Evolutionary conservation across 53 echinoderm and acorn worm species (phyloP).

Genomic region (Arbacia lixula): DNA sequence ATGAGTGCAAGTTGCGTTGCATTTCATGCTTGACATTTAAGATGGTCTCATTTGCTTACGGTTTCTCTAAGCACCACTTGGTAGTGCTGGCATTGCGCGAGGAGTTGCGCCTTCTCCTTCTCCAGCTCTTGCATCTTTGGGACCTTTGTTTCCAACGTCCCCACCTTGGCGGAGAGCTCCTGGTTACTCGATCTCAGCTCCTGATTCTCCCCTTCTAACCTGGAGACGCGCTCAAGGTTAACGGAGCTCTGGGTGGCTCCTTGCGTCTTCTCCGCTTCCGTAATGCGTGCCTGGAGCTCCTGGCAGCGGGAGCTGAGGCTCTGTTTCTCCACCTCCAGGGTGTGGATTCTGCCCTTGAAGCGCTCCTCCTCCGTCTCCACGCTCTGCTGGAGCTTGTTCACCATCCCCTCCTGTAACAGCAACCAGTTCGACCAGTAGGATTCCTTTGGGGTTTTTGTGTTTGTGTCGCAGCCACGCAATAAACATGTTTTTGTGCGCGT

Average conservation of each 20-base stretch:
- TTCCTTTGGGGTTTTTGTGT: slow-evolving; percentile 42
- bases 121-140: slow-evolving; percentile 61
- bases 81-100: slow-evolving; percentile 91
- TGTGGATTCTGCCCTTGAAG: slow-evolving; percentile 24
- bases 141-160: neutral
- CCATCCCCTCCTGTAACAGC: slow-evolving; percentile 85
- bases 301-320: neutral
- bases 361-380: slow-evolving; percentile 93
- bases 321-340: slow-evolving; percentile 49
- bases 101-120: slow-evolving; percentile 78
- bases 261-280: too few relatives aligned
- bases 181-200: neutral
- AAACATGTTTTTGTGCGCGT: slow-evolving; percentile 4
- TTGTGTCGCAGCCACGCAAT: too few relatives aligned
- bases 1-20: neutral
- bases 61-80: slow-evolving; percentile 91
- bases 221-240: neutral
- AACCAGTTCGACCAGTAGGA: slow-evolving; percentile 59
- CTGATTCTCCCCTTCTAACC: slow-evolving; percentile 21
- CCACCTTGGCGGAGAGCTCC: neutral
- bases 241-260: neutral
- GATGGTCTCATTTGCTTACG: slow-evolving; percentile 73
- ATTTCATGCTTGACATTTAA: neutral
- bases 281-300: slow-evolving; percentile 25
- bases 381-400: slow-evolving; percentile 94